A percentile compares a stretch with the other conserved stretches of the same genome.
Conservation (phyloP, 2,113 vertebrate species). For the Empidonax traillii region DNA sequence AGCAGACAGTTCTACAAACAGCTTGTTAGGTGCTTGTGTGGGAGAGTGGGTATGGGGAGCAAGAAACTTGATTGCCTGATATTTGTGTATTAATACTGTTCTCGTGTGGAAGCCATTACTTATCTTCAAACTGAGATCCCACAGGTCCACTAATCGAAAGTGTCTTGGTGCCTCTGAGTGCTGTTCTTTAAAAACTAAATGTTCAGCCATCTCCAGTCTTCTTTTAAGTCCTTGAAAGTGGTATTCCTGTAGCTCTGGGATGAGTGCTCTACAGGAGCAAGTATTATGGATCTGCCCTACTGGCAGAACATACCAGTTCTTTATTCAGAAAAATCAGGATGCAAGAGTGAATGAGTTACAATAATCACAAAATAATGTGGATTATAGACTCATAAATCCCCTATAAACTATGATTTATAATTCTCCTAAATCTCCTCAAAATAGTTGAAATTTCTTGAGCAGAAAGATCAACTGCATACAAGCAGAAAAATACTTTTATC, state of each 20-base stretch:
- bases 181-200: background rate
- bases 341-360: background rate
- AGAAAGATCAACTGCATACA: background rate
- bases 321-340: background rate
- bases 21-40: background rate
- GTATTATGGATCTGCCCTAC: background rate
- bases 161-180: background rate
- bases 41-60: background rate
- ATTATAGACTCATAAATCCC: accelerated
- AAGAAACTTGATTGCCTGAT: background rate
- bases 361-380: background rate
- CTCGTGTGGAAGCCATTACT: background rate
- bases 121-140: background rate
- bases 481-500: background rate
- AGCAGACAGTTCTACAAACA: background rate
- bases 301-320: background rate
- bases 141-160: background rate
- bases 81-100: background rate
- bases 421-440: background rate
- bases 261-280: background rate
- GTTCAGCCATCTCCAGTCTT: background rate
- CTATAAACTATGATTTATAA: background rate
- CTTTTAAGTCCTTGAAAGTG: background rate
- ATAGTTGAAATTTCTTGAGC: background rate
- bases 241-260: background rate